Evolutionary conservation across 2,888 invertebrate genomes (phyloP).

Genomic region (Mycogona germanica): DNA sequence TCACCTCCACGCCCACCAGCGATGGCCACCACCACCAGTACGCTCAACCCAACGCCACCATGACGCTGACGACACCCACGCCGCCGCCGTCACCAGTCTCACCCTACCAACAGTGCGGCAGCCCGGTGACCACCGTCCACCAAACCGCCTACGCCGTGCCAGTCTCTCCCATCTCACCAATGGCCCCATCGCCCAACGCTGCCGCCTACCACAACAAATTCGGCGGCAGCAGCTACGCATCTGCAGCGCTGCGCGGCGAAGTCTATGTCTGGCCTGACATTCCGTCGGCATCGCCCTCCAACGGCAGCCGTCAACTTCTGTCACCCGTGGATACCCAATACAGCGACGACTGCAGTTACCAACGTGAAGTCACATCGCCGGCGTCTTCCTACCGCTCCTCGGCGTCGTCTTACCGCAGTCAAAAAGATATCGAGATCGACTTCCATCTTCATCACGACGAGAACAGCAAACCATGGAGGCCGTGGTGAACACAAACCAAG

Average conservation of each 20-base stretch:
- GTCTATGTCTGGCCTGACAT: conserved; percentile 6
- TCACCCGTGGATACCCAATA: conserved; percentile 3
- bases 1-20: not conserved
- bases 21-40: not conserved
- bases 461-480: conserved; percentile 18
- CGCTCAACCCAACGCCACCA: not conserved
- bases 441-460: not conserved
- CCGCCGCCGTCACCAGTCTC: conserved; percentile 16
- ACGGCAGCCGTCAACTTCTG: not conserved
- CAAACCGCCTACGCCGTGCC: conserved; percentile 1
- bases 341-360: not conserved
- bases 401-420: too few relatives aligned
- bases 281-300: not conserved
- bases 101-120: not conserved
- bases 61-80: conserved; percentile 8
- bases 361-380: not conserved
- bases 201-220: not conserved
- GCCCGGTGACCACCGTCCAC: not conserved
- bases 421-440: not conserved
- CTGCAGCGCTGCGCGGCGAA: not conserved
- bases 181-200: not conserved
- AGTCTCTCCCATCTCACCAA: conserved; percentile 4
- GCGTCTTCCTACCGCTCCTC: too few relatives aligned
- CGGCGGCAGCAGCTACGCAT: not conserved
- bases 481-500: conserved; percentile 10